Conservation (phyloP, 2,888 invertebrate genomes). For the Trypoxylon attenuatum region DNA sequence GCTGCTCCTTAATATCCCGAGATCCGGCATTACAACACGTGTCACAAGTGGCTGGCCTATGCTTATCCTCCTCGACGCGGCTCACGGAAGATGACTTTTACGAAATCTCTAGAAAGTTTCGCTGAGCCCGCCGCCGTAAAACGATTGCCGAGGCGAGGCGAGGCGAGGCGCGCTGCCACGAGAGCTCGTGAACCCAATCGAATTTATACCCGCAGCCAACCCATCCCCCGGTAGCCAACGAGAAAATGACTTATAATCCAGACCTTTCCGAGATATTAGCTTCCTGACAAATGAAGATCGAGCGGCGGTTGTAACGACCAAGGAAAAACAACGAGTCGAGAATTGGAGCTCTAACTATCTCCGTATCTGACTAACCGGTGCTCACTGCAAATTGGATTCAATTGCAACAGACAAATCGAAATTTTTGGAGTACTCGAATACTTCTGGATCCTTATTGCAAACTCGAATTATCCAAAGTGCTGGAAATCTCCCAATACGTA, state of each 20-base stretch:
- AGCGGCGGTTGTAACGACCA: neutral
- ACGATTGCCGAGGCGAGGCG: constrained; percentile 25
- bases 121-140: constrained; percentile 21
- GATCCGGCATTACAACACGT: constrained; percentile 18
- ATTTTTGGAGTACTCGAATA: too few species aligned
- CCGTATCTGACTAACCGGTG: too few species aligned
- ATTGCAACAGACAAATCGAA: too few species aligned
- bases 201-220: constrained; percentile 17
- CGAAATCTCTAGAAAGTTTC: constrained; percentile 47
- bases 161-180: too few species aligned
- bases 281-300: neutral
- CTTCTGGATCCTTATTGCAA: too few species aligned
- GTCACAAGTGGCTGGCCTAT: constrained; percentile 11
- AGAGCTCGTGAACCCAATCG: constrained; percentile 27
- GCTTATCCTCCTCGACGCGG: constrained; percentile 2
- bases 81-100: constrained; percentile 29
- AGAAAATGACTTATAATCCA: neutral
- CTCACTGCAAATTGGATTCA: too few species aligned
- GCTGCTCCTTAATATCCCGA: neutral
- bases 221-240: neutral
- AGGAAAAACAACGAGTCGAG: too few species aligned
- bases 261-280: neutral
- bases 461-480: too few species aligned
- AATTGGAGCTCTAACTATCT: too few species aligned
- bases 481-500: too few species aligned